These are phyloP conservation scores for Lepidurus arcticus DNA, from an alignment of 1,140 invertebrate species.

Conservation along the genomic window DNA sequence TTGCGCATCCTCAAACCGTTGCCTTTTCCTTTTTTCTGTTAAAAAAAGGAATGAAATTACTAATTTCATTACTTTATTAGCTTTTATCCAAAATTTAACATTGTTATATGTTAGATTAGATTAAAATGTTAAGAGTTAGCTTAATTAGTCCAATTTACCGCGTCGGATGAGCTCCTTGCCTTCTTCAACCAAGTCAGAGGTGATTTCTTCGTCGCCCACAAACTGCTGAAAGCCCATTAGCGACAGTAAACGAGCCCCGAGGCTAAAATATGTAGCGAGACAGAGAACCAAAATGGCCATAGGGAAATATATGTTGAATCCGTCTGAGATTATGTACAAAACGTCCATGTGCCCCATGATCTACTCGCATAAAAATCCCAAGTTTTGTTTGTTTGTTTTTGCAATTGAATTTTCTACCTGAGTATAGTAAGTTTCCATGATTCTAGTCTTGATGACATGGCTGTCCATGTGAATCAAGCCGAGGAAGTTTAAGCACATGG, in stretches of 20 bases:
- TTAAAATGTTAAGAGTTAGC: background rate
- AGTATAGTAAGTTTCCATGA: slow-evolving; percentile 81
- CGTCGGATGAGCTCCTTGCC: slow-evolving; percentile 81
- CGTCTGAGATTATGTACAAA: slow-evolving; percentile 90
- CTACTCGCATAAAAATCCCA: slow-evolving; percentile 50
- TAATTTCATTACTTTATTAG: too few species aligned
- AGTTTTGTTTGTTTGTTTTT: background rate
- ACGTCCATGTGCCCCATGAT: slow-evolving; percentile 99
- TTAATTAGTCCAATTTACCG: slow-evolving; percentile 50
- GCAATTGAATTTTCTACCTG: slow-evolving; percentile 52
- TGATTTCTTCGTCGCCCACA: slow-evolving; percentile 78
- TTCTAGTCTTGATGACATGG: slow-evolving; percentile 77
- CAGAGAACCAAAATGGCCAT: slow-evolving; percentile 92
- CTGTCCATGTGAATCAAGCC: slow-evolving; percentile 97
- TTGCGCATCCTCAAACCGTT: slow-evolving; percentile 25
- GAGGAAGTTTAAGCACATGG: slow-evolving; percentile 96
- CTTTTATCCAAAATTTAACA: too few species aligned
- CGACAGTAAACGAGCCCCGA: slow-evolving; percentile 82
- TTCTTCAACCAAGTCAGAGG: slow-evolving; percentile 86
- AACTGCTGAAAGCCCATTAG: slow-evolving; percentile 93
- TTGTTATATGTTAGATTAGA: too few species aligned
- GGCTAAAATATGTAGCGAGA: slow-evolving; percentile 87
- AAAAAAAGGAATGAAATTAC: background rate
- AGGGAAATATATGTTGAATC: slow-evolving; percentile 98
- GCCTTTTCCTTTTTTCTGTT: slow-evolving; percentile 29